These are phyloP conservation scores for Allobates femoralis DNA, from an alignment of 2,797 vertebrate species.

Conservation along the genomic window DNA sequence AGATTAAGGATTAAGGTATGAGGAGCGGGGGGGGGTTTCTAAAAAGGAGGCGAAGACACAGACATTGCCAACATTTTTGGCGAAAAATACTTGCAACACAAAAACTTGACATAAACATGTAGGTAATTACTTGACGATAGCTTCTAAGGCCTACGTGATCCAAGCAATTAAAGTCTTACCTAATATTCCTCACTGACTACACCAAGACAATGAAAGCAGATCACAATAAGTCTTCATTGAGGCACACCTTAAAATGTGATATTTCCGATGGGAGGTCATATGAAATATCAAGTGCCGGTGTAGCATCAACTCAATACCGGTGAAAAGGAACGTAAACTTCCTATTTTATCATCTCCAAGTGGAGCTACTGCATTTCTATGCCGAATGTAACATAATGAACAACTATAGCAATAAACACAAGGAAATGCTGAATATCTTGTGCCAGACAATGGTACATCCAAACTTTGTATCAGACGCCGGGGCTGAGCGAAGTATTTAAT, in stretches of 20 bases:
- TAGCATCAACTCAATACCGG: neutral
- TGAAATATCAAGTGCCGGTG: neutral
- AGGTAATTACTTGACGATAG: too few species aligned
- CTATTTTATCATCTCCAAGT: neutral
- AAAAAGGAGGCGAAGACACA: too few species aligned
- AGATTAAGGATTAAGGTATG: too few species aligned
- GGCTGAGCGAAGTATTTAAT: neutral
- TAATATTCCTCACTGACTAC: neutral
- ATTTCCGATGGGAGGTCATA: neutral
- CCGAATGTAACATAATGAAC: neutral
- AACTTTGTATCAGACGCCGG: neutral
- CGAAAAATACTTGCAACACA: too few species aligned
- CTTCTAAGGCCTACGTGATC: too few species aligned
- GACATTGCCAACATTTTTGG: too few species aligned
- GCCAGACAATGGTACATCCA: neutral
- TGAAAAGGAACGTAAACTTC: neutral
- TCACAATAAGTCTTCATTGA: neutral
- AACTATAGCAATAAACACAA: neutral
- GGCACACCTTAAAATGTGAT: neutral
- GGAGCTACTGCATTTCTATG: neutral
- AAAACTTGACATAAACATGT: too few species aligned
- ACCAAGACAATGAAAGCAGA: neutral
- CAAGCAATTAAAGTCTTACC: neutral
- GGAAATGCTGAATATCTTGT: neutral
- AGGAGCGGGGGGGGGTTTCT: too few species aligned